Conservation (phyloP, 64 coral and sea anemone species). For the Montipora capricornis region DNA sequence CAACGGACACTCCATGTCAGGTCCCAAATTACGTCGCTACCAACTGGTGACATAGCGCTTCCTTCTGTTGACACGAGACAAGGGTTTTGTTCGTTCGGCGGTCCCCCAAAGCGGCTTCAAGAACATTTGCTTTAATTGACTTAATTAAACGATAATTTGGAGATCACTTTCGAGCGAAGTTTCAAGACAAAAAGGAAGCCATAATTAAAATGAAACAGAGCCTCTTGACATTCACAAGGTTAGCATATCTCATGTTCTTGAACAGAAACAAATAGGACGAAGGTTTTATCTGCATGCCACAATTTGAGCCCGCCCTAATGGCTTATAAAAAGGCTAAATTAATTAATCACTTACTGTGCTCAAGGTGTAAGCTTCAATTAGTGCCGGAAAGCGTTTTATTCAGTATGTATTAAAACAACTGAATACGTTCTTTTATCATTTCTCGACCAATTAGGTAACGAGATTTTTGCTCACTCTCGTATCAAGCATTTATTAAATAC, state of each 20-base stretch:
- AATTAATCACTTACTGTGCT: slow-evolving; percentile 14
- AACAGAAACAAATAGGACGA: neutral
- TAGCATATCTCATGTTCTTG: neutral
- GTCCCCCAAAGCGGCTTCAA: neutral
- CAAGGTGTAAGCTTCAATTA: slow-evolving; percentile 7
- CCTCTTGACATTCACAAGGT: neutral
- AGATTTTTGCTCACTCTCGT: neutral
- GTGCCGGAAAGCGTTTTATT: slow-evolving; percentile 30
- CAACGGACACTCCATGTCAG: slow-evolving; percentile 12
- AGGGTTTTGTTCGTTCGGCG: neutral
- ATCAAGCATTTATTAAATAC: slow-evolving; percentile 2
- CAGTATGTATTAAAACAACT: neutral
- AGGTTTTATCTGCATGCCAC: slow-evolving; percentile 32
- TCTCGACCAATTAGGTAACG: too few relatives aligned
- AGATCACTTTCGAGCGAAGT: neutral
- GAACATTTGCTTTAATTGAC: neutral
- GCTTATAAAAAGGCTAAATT: slow-evolving; percentile 28
- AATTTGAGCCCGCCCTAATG: slow-evolving; percentile 8
- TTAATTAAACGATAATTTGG: neutral
- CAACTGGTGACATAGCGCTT: neutral
- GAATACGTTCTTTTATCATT: neutral
- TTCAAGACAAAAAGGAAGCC: neutral
- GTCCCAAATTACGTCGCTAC: neutral
- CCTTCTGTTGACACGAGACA: neutral
- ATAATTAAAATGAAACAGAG: neutral